These are phyloP conservation scores for Pterocles orientalis DNA, from an alignment of 2,113 vertebrate genomes.

Conservation along the genomic window DNA sequence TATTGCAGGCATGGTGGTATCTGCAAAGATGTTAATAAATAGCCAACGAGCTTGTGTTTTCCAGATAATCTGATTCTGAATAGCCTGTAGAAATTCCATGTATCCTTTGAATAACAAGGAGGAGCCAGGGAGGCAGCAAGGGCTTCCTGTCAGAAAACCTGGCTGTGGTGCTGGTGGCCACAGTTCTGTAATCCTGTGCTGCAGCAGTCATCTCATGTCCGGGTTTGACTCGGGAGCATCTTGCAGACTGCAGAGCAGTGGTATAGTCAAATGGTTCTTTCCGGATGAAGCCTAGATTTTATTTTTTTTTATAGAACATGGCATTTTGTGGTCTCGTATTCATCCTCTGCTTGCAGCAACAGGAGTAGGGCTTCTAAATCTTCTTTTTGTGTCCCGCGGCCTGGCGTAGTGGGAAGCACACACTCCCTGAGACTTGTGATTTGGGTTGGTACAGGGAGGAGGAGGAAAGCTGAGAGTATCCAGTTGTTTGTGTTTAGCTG, in stretches of 20 bases:
- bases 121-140: not conserved
- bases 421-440: not conserved
- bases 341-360: not conserved
- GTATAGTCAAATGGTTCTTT: rapidly evolving
- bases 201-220: not conserved
- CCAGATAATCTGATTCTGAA: not conserved
- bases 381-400: not conserved
- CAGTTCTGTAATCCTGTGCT: rapidly evolving
- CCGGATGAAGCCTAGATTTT: not conserved
- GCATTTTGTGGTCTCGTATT: not conserved
- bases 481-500: too few species aligned
- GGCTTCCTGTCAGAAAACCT: not conserved
- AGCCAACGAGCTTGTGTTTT: not conserved
- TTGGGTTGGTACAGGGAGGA: not conserved
- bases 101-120: not conserved
- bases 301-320: not conserved
- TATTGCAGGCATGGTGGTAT: not conserved
- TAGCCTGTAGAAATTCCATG: not conserved
- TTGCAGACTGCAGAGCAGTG: not conserved
- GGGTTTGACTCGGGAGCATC: rapidly evolving
- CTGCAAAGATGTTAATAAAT: not conserved
- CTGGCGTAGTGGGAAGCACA: not conserved
- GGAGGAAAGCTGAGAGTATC: not conserved
- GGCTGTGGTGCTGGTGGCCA: rapidly evolving
- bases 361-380: not conserved